Evolutionary conservation across 2,888 invertebrate species (phyloP).

Genomic region (Panorpa germanica): DNA sequence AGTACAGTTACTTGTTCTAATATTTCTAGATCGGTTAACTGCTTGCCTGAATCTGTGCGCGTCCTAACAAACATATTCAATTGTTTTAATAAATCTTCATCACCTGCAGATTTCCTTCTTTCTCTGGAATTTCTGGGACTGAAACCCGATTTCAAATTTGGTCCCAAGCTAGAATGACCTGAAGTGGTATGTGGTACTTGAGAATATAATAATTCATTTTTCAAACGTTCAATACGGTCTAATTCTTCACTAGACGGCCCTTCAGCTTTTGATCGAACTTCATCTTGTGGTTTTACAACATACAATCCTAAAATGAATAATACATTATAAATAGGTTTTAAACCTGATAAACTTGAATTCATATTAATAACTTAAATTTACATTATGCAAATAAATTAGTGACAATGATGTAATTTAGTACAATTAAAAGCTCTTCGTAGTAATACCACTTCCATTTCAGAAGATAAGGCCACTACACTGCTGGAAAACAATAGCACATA

Average conservation of each 20-base stretch:
- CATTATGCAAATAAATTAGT: too few species aligned
- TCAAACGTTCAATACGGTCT: constrained; percentile 35
- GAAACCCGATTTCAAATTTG: constrained; percentile 7
- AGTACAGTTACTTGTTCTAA: constrained; percentile 76
- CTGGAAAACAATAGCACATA: too few species aligned
- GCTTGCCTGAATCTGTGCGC: constrained; percentile 71
- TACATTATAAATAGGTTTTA: too few species aligned
- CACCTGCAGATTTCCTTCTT: constrained; percentile 67
- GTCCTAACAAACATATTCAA: constrained; percentile 57
- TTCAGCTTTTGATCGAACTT: constrained; percentile 43
- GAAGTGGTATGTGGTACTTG: constrained; percentile 15
- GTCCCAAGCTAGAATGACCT: constrained; percentile 27
- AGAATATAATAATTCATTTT: constrained; percentile 26
- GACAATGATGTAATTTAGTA: too few species aligned
- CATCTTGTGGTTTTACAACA: constrained; percentile 43
- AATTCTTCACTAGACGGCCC: constrained; percentile 36
- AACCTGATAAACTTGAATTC: too few species aligned
- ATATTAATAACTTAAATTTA: too few species aligned
- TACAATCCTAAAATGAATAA: constrained; percentile 36
- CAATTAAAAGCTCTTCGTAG: too few species aligned
- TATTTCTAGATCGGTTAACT: constrained; percentile 80
- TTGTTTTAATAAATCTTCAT: constrained; percentile 52
- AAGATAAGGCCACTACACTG: too few species aligned
- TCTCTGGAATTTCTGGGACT: constrained; percentile 25
- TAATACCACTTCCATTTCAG: too few species aligned